Evolutionary conservation across 2,888 invertebrate genomes (phyloP).

Genomic region (Diarsia mendica): DNA sequence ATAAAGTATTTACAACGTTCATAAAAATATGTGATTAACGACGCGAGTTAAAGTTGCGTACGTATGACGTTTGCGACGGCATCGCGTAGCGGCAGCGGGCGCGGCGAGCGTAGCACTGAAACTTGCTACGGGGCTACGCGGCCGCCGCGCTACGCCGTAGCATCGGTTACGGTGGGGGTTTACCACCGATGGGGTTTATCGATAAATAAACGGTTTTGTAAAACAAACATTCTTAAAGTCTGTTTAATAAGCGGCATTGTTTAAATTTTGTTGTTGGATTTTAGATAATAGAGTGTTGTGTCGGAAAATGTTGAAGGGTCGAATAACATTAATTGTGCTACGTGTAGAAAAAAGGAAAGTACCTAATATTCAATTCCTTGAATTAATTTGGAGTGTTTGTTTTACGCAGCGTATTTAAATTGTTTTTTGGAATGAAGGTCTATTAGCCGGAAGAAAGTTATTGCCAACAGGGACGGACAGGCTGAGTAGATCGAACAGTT

Average conservation of each 20-base stretch:
- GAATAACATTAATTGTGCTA: slow-evolving; percentile 16
- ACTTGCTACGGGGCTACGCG: slow-evolving; percentile 70
- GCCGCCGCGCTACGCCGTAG: slow-evolving; percentile 67
- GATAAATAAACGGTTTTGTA: slow-evolving; percentile 60
- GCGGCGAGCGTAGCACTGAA: slow-evolving; percentile 83
- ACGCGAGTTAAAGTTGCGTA: slow-evolving; percentile 78
- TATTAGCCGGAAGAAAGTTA: neutral
- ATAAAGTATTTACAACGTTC: slow-evolving; percentile 77
- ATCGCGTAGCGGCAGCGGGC: slow-evolving; percentile 77
- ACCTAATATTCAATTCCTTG: neutral
- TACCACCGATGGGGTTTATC: slow-evolving; percentile 54
- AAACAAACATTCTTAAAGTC: slow-evolving; percentile 45
- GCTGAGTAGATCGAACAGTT: neutral
- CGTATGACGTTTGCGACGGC: slow-evolving; percentile 65
- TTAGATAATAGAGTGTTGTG: slow-evolving; percentile 19
- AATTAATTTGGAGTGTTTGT: neutral
- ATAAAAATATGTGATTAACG: slow-evolving; percentile 82
- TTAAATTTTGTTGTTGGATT: slow-evolving; percentile 20
- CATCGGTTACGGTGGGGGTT: slow-evolving; percentile 63
- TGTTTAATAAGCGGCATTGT: slow-evolving; percentile 48
- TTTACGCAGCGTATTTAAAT: slow-evolving; percentile 14
- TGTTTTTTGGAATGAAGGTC: neutral
- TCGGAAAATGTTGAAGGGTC: neutral
- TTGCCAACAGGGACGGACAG: neutral
- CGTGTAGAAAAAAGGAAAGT: neutral